A percentile compares a stretch with the other conserved stretches of the same genome.
These are phyloP conservation scores for Grantiella picta DNA, from an alignment of 2,113 vertebrate species.

Conservation along the genomic window DNA sequence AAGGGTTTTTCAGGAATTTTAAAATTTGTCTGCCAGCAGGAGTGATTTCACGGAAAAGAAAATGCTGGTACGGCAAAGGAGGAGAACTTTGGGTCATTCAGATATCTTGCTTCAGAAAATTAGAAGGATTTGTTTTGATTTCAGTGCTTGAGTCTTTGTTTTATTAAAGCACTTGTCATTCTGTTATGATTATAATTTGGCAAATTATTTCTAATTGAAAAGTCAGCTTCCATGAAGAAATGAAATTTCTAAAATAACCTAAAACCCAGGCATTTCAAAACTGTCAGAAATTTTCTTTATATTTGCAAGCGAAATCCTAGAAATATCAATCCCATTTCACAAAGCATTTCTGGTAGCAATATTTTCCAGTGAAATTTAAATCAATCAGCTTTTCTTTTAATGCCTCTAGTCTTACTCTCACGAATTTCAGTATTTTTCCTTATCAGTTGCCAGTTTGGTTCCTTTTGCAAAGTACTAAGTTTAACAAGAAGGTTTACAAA, in stretches of 20 bases:
- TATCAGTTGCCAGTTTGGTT: not conserved
- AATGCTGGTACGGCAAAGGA: not conserved
- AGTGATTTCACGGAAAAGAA: not conserved
- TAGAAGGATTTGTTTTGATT: constrained; percentile 43
- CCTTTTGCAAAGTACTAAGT: not conserved
- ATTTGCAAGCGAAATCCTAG: not conserved
- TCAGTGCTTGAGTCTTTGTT: constrained; percentile 9
- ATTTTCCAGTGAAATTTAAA: not conserved
- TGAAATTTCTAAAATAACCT: not conserved
- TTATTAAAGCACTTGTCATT: constrained; percentile 32
- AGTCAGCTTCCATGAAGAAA: not conserved
- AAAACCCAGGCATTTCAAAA: not conserved
- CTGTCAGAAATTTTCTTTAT: not conserved
- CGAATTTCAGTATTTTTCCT: not conserved
- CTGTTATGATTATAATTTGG: constrained; percentile 43
- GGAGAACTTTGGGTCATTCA: not conserved
- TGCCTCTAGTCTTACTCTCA: not conserved
- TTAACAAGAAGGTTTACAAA: not conserved
- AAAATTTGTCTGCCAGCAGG: not conserved
- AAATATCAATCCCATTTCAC: not conserved
- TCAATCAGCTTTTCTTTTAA: not conserved
- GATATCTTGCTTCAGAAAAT: constrained; percentile 22
- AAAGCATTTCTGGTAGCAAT: not conserved
- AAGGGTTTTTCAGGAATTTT: not conserved
- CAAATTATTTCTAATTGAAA: constrained; percentile 48